These are phyloP conservation scores for Pedicia rivosa DNA, from an alignment of 2,888 invertebrate species.

Conservation along the genomic window DNA sequence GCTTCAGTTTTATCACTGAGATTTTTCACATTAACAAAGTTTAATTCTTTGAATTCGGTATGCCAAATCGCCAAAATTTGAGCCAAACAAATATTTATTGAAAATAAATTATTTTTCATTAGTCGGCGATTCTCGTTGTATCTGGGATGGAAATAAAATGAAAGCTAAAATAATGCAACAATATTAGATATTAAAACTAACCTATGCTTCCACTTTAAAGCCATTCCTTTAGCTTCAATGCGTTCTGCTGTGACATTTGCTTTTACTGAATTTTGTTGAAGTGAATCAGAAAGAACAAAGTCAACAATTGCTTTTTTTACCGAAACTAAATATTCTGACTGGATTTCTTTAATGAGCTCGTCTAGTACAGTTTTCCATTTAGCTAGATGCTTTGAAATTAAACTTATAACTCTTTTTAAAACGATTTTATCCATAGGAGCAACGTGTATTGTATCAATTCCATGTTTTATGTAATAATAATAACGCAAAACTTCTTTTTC, in stretches of 20 bases:
- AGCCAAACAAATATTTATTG: slow-evolving; percentile 67
- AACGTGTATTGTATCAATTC: slow-evolving; percentile 79
- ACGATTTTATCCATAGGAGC: slow-evolving; percentile 64
- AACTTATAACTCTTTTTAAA: slow-evolving; percentile 46
- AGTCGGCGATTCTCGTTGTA: slow-evolving; percentile 33
- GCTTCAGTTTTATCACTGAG: slow-evolving; percentile 17
- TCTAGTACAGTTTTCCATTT: slow-evolving; percentile 43
- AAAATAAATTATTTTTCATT: slow-evolving; percentile 45
- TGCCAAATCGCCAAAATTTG: slow-evolving; percentile 70
- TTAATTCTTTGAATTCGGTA: slow-evolving; percentile 45
- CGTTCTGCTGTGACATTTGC: slow-evolving; percentile 38
- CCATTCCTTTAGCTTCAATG: slow-evolving; percentile 40
- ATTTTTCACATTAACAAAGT: slow-evolving; percentile 28
- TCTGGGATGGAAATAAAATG: slow-evolving; percentile 13
- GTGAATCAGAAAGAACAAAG: slow-evolving; percentile 72
- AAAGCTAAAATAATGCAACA: neutral
- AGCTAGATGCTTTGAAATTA: slow-evolving; percentile 45
- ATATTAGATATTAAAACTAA: slow-evolving; percentile 14
- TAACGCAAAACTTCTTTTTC: slow-evolving; percentile 63
- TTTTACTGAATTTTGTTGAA: slow-evolving; percentile 18
- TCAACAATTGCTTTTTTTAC: slow-evolving; percentile 87
- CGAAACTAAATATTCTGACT: slow-evolving; percentile 70
- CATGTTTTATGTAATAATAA: slow-evolving; percentile 80
- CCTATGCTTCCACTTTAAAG: slow-evolving; percentile 49
- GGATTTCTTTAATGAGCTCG: slow-evolving; percentile 57